Base-by-base conservation (phyloP, 2,797 vertebrate genomes). In the Anabas testudineus region DNA sequence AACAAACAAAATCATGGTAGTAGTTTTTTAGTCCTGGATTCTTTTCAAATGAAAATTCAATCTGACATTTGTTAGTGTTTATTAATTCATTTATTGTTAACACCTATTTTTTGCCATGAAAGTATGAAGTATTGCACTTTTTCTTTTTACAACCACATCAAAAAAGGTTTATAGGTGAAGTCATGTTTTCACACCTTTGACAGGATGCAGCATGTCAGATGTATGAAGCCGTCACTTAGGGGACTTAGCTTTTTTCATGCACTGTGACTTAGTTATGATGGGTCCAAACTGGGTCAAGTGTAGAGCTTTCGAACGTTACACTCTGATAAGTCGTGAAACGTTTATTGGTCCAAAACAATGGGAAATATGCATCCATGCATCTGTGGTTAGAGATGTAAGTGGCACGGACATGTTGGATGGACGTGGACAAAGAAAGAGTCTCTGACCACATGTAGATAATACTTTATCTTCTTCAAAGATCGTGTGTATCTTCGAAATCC, bases 101-200 rank as follows among this genome's bases (percentile, higher is more conserved):
- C 4, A 18, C 3, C 18, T 47, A 13, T 14, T 51, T 46, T 42
- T 34, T 54, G 28, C 18, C 2, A 14, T 34, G 24, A 53, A 70
- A 1, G 15, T 46, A 32, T 14, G 7, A 62, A 15, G 21, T 15
- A 24, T 10, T 22, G n/a, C 16, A 3, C 22, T 8, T 46, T 54
- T 57, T 57, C 9, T 51, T 52, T 67, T 57, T 30, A 52, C 43
- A 57, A 12, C 14, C n/a, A 63, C 67, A 61, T 73, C 43, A 62
- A 21, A 46, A 26, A 43, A 21, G 9, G 7, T n/a, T 0, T 18
- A 16, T 4, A n/a, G 24, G 52, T 57, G 49, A 63, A 21, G 1
- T 13, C 22, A 7, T 1, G 3, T 45, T 55, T 76, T 81, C 39
- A 54, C 81, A 75, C 74, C 41, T 62, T 79, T 36, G 21, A 59